phyloP scores from a whole-genome alignment of 2,113 vertebrate species.

The Tringa solitaria region DNA sequence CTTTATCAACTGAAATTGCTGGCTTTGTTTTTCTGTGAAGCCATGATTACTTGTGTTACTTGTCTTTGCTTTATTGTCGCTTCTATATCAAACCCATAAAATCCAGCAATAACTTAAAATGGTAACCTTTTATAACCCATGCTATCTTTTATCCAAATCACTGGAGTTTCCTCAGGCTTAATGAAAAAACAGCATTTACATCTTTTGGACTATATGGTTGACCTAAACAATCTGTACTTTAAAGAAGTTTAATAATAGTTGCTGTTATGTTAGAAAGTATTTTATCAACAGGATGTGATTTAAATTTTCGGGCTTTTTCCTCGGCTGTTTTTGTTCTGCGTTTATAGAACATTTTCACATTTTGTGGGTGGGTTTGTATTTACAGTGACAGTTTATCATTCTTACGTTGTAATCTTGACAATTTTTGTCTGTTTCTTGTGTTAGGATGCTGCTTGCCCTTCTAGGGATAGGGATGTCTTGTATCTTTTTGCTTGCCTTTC shows the following conservation, averaged over 20 bases:
- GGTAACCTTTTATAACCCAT: neutral
- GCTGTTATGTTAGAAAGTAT: neutral
- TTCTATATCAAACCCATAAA: neutral
- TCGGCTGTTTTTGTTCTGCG: neutral
- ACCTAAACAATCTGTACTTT: neutral
- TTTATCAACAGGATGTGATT: neutral
- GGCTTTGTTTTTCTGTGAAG: neutral
- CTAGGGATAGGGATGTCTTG: neutral
- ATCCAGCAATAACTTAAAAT: neutral
- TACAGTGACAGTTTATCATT: neutral
- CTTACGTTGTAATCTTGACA: neutral
- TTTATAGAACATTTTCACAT: neutral
- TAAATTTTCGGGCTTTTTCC: neutral
- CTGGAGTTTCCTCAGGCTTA: neutral
- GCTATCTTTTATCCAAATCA: neutral
- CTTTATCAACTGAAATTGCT: neutral
- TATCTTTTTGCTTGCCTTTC: neutral
- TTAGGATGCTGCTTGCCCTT: neutral
- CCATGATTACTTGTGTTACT: neutral
- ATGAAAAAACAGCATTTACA: neutral
- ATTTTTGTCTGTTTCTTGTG: neutral
- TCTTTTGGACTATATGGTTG: neutral
- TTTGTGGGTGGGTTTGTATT: neutral
- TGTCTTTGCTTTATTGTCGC: neutral
- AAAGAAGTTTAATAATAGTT: neutral